Base-by-base conservation (phyloP, 1,140 invertebrate genomes). In the Apis mellifera region DNA sequence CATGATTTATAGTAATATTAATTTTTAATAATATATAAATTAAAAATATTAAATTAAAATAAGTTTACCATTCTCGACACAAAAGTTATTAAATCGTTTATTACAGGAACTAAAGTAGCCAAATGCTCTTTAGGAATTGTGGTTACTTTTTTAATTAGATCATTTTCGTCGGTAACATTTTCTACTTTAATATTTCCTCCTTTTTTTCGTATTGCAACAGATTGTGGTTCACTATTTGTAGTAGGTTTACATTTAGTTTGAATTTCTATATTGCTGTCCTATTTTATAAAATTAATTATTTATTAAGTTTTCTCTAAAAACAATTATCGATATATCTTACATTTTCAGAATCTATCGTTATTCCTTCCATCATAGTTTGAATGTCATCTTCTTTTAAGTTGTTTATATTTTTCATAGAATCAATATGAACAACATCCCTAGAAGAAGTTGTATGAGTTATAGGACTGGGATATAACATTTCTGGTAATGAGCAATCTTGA, bases 311-410 rank as follows among this genome's bases (percentile, higher is more conserved):
- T 68, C 52, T 32, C 70, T 72, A 79, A 54, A 12, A 66, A 48
- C 21, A 81, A 60, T 57, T 65, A 65, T 76, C 32, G 69, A 70
- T 65, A 54, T 66, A 42, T 26, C 83, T 90, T 88, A 93, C 93
- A 77, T 89, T 85, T 71, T 93, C 92, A 21, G 90, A 91, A 85
- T 93, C 90, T 54, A 88, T 85, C 59, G 89, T 86, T 68, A 93
- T 83, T 78, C 88, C 91, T 78, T 93, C 92, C 91, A 94, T 93
- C 85, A 94, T 90, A 11, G 94, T 94, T 77, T 89, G 90, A 73
- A 94, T 92, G 73, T 94, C 91, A 80, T 94, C 94, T 32, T 94
- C 93, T 78, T 92, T 93, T 19, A 78, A 80, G 12, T 89, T 90
- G 8, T 85, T 73, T n/a, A 77, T 82, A 52, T 66, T 70, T 42